Conservation (phyloP, 2,888 invertebrate genomes). For the Spatulosminthurus flaviceps region DNA sequence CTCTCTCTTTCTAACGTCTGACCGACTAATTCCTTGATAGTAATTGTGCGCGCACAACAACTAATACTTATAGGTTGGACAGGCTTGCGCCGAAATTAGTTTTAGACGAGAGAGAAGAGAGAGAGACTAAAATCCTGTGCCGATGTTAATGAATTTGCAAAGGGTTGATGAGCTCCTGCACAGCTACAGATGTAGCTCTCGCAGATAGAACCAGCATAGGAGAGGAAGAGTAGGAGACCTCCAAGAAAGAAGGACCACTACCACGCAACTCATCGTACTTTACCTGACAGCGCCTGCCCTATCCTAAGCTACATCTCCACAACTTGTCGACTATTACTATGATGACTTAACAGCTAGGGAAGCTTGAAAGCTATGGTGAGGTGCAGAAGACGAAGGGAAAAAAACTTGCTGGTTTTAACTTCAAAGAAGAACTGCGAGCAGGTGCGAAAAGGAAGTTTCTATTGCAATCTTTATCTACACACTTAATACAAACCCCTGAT, state of each 20-base stretch:
- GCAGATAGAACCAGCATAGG: neutral
- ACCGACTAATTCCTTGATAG: conserved; percentile 19
- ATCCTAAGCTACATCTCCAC: conserved; percentile 27
- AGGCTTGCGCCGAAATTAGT: conserved; percentile 47
- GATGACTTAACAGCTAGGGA: conserved; percentile 1
- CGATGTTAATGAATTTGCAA: conserved; percentile 45
- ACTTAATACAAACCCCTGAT: too few relatives aligned
- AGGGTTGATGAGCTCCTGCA: conserved; percentile 46
- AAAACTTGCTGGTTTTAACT: neutral
- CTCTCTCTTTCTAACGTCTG: neutral
- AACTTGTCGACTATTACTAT: conserved; percentile 22
- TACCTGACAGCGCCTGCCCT: conserved; percentile 33
- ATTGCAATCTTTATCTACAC: too few relatives aligned
- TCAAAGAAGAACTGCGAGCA: neutral
- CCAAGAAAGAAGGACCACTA: conserved; percentile 21
- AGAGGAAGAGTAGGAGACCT: conserved; percentile 9
- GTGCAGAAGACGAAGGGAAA: neutral
- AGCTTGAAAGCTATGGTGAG: too few relatives aligned
- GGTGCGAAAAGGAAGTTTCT: too few relatives aligned
- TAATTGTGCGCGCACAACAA: conserved; percentile 5
- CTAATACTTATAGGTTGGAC: conserved; percentile 36
- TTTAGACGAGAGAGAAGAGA: conserved; percentile 20
- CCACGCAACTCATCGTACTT: conserved; percentile 43
- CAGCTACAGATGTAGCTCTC: neutral
- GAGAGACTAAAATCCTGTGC: conserved; percentile 43